Percentiles rank a stretch among this genome's conserved stretches.
phyloP scores from a whole-genome alignment of 2,888 invertebrate species.

The Nineta flava region DNA sequence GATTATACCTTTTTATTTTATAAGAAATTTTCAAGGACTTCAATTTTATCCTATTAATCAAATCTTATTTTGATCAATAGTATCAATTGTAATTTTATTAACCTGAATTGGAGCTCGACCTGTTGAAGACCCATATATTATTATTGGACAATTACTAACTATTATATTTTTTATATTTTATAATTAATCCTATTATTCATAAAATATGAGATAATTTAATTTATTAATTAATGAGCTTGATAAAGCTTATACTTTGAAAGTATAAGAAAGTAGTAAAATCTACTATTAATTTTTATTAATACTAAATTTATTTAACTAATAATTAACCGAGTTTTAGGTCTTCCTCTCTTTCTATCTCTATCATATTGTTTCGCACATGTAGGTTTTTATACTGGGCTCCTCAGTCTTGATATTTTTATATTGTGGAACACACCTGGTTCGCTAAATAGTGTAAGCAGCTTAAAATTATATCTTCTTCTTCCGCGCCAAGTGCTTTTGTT shows the following conservation, averaged over 20 bases:
- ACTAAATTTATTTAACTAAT: constrained; percentile 29
- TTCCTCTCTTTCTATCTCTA: too few species aligned
- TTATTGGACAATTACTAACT: constrained; percentile 43
- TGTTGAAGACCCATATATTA: constrained; percentile 48
- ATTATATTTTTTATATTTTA: constrained; percentile 40
- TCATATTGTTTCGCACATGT: too few species aligned
- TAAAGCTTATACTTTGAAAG: constrained; percentile 54
- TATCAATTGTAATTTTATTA: constrained; percentile 39
- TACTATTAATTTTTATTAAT: constrained; percentile 43
- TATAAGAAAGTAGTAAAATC: constrained; percentile 40
- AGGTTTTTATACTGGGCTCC: too few species aligned
- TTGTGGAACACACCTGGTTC: too few species aligned
- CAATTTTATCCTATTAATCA: constrained; percentile 45
- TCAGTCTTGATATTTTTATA: too few species aligned
- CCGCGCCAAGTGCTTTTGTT: too few species aligned
- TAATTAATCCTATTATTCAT: constrained; percentile 33
- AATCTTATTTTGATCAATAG: constrained; percentile 41
- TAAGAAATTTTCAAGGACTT: constrained; percentile 39
- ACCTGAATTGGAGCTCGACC: constrained; percentile 57
- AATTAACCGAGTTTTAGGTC: too few species aligned
- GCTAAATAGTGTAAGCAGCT: too few species aligned
- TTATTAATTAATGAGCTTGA: constrained; percentile 46
- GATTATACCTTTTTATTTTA: constrained; percentile 39
- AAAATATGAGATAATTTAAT: constrained; percentile 38
- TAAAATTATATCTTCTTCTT: too few species aligned